A percentile compares a stretch with the other conserved stretches of the same genome.
These are phyloP conservation scores for Eristalis arbustorum DNA, from an alignment of 2,888 invertebrate genomes.

Conservation along the genomic window DNA sequence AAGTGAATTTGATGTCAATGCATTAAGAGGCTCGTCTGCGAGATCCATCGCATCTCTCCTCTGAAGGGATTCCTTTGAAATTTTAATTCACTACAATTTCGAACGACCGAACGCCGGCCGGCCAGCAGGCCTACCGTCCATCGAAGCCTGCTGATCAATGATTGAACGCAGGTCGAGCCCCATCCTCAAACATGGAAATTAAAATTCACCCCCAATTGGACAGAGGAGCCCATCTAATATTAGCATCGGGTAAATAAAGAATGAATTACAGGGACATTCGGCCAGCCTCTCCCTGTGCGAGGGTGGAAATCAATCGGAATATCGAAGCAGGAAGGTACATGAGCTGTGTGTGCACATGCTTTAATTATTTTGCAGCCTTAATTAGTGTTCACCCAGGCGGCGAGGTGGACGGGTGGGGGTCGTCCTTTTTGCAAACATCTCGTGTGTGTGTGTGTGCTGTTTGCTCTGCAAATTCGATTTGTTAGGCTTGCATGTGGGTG, in stretches of 20 bases:
- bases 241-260: slow-evolving; percentile 54
- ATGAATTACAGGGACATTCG: slow-evolving; percentile 52
- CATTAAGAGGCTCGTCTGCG: slow-evolving; percentile 16
- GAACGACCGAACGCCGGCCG: neutral
- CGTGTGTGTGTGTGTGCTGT: neutral
- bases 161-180: slow-evolving; percentile 1
- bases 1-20: slow-evolving; percentile 21
- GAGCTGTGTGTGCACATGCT: slow-evolving; percentile 21
- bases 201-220: slow-evolving; percentile 48
- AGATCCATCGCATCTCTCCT: neutral
- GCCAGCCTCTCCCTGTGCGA: slow-evolving; percentile 6
- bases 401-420: neutral
- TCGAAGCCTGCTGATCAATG: slow-evolving; percentile 40
- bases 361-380: slow-evolving; percentile 57
- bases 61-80: neutral
- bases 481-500: slow-evolving; percentile 19
- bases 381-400: slow-evolving; percentile 45
- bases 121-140: neutral
- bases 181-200: slow-evolving; percentile 25
- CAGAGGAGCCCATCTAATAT: slow-evolving; percentile 32
- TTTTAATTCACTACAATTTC: slow-evolving; percentile 16
- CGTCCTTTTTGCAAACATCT: slow-evolving; percentile 13
- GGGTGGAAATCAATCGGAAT: slow-evolving; percentile 48
- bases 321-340: slow-evolving; percentile 17
- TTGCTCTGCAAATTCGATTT: slow-evolving; percentile 54